These are phyloP conservation scores for Homarus gammarus DNA, from an alignment of 2,888 invertebrate genomes.

Conservation along the genomic window DNA sequence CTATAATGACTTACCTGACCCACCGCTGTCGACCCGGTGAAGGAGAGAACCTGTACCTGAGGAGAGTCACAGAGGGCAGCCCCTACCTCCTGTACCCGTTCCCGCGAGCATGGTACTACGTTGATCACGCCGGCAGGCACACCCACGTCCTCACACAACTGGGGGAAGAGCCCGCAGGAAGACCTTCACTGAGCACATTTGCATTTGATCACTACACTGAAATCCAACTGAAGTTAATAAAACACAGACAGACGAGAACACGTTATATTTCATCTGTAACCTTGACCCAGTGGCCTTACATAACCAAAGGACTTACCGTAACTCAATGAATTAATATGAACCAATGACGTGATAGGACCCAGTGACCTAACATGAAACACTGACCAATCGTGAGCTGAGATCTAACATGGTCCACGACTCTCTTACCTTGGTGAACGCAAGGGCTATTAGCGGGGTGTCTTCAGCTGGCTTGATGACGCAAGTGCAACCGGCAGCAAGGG, in stretches of 20 bases:
- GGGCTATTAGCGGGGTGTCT: conserved; percentile 82
- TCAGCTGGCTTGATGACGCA: conserved; percentile 82
- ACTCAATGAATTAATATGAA: too few species aligned
- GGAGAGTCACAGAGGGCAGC: conserved; percentile 80
- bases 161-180: background rate
- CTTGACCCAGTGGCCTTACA: too few species aligned
- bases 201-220: too few species aligned
- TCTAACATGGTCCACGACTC: too few species aligned
- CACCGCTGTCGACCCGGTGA: conserved; percentile 80
- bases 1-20: conserved; percentile 73
- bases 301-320: too few species aligned
- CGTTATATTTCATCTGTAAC: too few species aligned
- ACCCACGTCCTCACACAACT: conserved; percentile 71
- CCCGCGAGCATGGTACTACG: conserved; percentile 80
- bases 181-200: background rate
- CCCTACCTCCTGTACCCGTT: conserved; percentile 80
- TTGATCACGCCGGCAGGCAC: conserved; percentile 82
- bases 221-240: too few species aligned
- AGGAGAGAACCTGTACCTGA: conserved; percentile 81
- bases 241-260: too few species aligned
- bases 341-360: too few species aligned
- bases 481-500: conserved; percentile 82
- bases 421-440: conserved; percentile 81
- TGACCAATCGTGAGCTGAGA: too few species aligned
- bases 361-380: too few species aligned